Conservation (phyloP, 1,140 invertebrate genomes). For the Drosophila repletoides region DNA sequence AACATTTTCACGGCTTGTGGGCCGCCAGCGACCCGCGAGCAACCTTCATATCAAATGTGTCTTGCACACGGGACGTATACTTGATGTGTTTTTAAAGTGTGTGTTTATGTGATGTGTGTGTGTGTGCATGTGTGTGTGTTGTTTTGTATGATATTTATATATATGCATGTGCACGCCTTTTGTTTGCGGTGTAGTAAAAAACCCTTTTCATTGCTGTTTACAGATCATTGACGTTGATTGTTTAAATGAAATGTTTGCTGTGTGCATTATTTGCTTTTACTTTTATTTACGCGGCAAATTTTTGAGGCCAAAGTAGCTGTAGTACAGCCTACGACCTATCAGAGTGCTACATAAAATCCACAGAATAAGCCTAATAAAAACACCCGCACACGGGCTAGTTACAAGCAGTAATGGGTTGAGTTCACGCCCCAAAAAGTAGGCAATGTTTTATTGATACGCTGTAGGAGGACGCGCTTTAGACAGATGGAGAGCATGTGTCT, state of each 20-base stretch:
- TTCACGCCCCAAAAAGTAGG: conserved; percentile 37
- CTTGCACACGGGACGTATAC: conserved; percentile 63
- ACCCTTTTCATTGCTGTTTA: conserved; percentile 79
- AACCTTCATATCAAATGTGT: conserved; percentile 74
- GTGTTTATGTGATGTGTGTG: conserved; percentile 63
- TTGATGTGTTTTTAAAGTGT: conserved; percentile 79
- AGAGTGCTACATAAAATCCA: conserved; percentile 39
- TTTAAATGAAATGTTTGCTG: conserved; percentile 80
- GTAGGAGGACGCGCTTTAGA: conserved; percentile 5
- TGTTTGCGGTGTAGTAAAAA: conserved; percentile 49
- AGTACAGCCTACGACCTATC: conserved; percentile 1
- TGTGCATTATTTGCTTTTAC: conserved; percentile 73
- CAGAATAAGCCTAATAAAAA: conserved; percentile 68
- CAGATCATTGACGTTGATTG: conserved; percentile 81
- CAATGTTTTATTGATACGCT: conserved; percentile 71
- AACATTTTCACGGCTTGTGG: conserved; percentile 80
- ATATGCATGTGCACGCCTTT: conserved; percentile 66
- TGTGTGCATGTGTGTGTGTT: conserved; percentile 17
- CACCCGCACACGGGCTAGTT: conserved; percentile 19
- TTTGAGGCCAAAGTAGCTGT: conserved; percentile 20
- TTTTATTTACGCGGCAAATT: conserved; percentile 60
- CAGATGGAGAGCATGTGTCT: conserved; percentile 32
- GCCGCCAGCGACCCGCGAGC: conserved; percentile 69
- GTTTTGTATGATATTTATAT: conserved; percentile 64
- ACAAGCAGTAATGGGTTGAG: conserved; percentile 45